Evolutionary conservation across 2,888 invertebrate genomes (phyloP).

Genomic region (Agrochola lychnidis): DNA sequence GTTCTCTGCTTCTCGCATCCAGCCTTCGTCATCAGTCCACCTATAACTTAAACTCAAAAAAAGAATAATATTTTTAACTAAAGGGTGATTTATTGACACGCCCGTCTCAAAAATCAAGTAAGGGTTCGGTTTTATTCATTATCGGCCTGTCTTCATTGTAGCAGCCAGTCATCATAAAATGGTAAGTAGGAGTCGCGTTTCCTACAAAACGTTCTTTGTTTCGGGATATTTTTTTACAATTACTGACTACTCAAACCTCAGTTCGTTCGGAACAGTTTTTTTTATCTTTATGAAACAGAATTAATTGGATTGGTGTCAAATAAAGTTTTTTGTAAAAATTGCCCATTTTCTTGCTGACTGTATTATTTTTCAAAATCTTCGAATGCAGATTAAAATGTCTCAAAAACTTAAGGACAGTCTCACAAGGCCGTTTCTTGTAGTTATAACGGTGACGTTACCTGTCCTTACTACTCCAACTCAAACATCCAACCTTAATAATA

Average conservation of each 20-base stretch:
- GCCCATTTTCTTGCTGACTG: too few relatives aligned
- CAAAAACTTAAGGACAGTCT: background rate
- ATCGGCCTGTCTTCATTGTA: background rate
- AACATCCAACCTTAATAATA: background rate
- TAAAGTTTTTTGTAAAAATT: background rate
- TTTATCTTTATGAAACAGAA: background rate
- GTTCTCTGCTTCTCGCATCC: too few relatives aligned
- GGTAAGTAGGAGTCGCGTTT: background rate
- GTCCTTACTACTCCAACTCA: background rate
- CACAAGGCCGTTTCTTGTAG: background rate
- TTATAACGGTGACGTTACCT: background rate
- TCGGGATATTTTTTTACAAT: background rate
- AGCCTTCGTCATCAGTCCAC: too few relatives aligned
- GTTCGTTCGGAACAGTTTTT: background rate
- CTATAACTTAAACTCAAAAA: too few relatives aligned
- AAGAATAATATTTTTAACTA: background rate
- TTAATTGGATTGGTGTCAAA: background rate
- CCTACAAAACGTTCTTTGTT: background rate
- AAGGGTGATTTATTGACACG: background rate
- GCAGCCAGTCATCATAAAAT: background rate
- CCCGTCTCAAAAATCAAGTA: background rate
- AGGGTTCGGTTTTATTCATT: background rate
- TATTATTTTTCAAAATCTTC: background rate
- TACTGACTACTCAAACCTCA: background rate
- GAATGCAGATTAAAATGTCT: background rate